Evolutionary conservation across 2,888 invertebrate genomes (phyloP), one percentile per base, ranked within the genome.

Genomic region (Apodemia mormo): DNA sequence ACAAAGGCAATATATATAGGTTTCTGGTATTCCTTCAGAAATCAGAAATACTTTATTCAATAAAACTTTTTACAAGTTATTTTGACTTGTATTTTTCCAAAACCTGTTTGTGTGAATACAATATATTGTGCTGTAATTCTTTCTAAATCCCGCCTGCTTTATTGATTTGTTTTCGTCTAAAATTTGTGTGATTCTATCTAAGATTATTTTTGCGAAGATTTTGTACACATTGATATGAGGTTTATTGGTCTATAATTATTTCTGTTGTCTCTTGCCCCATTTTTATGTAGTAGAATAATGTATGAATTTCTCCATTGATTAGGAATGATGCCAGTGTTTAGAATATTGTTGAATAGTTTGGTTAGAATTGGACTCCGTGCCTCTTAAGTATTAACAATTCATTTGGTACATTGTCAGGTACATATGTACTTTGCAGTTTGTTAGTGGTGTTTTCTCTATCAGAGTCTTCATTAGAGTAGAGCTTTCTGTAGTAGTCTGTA

Each of bases 251-350:
- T 37, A 37, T 37, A 37, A 37, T 37, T 37, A 40, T 68, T 49
- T n/a, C 69, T 67, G 65, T 69, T 64, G 37, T 64, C 66, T 67
- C 30, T 70, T 49, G 58, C 58, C 9, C 75, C 75, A 65, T 76
- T 75, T 22, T 74, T 72, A 14, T 72, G 68, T 61, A 77, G 29
- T n/a, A 75, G 70, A 10, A 75, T 75, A 2, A 77, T 73, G 56
- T 74, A 68, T 22, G 37, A 67, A 45, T 70, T 65, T 33, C 56
- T 65, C 70, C 70, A 70, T 70, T 70, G 58, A 64, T 65, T 49
- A 54, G 70, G 75, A 70, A 76, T 74, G 0, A 6, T 29, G 10
- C 70, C 67, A 33, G 66, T 72, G 2, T 14, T 29, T 54, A 75
- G 8, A 8, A 73, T 75, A 0, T 73, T 68, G 37, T 78, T 76